Percentiles rank a stretch among this genome's conserved stretches.
These are phyloP conservation scores for Osmerus eperlanus DNA, from an alignment of 2,113 vertebrate genomes.

Conservation along the genomic window DNA sequence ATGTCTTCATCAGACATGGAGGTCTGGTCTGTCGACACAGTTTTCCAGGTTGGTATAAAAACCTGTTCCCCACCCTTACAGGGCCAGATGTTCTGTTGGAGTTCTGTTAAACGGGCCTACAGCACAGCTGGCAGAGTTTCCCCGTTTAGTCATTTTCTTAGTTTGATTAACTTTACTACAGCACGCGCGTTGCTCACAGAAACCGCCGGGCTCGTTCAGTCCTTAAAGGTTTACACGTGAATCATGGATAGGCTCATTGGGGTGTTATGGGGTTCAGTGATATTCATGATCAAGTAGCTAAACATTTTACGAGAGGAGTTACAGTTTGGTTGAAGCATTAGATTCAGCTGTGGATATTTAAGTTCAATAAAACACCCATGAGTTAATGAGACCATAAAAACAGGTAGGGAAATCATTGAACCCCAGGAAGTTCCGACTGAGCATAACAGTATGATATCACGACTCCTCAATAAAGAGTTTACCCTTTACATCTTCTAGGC, in stretches of 20 bases:
- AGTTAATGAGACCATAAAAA: constrained; percentile 37
- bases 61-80: neutral
- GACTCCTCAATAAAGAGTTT: constrained; percentile 23
- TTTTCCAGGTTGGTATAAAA: constrained; percentile 21
- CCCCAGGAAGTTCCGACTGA: constrained; percentile 7
- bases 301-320: constrained; percentile 30
- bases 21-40: too few species aligned
- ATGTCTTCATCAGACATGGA: too few species aligned
- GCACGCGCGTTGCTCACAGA: too few species aligned
- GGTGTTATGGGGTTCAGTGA: constrained; percentile 5
- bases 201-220: too few species aligned
- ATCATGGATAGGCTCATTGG: neutral
- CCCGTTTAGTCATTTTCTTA: too few species aligned
- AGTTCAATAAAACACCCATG: constrained; percentile 12
- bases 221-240: neutral
- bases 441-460: constrained; percentile 14
- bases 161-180: too few species aligned
- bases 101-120: neutral
- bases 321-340: constrained; percentile 2
- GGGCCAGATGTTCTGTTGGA: neutral
- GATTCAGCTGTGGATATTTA: constrained; percentile 13
- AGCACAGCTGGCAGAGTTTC: too few species aligned
- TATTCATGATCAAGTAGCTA: constrained; percentile 22
- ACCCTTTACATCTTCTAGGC: neutral
- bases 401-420: constrained; percentile 26